Percentiles rank a stretch among this genome's conserved stretches.
phyloP scores from a whole-genome alignment of 2,113 vertebrate species.

The Antennarius striatus region DNA sequence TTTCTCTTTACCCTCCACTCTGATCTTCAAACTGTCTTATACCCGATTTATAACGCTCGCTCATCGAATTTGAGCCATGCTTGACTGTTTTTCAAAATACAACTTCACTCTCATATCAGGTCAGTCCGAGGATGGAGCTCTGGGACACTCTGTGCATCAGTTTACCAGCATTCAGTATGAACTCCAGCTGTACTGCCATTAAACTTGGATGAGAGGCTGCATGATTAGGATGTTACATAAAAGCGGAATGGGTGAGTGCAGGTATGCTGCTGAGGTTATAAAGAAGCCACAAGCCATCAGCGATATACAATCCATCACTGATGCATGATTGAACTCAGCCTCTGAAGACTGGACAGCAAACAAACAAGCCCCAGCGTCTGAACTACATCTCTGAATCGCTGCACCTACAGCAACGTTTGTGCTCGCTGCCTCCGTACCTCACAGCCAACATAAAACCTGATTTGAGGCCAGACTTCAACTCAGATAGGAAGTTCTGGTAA shows the following conservation, averaged over 20 bases:
- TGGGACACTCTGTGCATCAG: constrained; percentile 30
- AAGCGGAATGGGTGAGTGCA: not conserved
- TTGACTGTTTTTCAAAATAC: not conserved
- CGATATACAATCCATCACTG: not conserved
- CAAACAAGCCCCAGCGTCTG: not conserved
- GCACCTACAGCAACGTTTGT: not conserved
- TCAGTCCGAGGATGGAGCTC: constrained; percentile 14
- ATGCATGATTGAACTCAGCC: not conserved
- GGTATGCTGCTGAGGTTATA: constrained; percentile 23
- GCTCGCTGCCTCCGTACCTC: not conserved
- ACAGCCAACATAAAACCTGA: not conserved
- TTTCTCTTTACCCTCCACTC: constrained; percentile 13
- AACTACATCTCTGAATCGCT: constrained; percentile 6
- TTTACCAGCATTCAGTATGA: constrained; percentile 15
- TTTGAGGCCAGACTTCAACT: constrained; percentile 30
- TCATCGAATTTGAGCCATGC: constrained; percentile 5
- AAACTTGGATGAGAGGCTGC: constrained; percentile 35
- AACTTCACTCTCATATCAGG: constrained; percentile 29
- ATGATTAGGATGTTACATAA: constrained; percentile 25
- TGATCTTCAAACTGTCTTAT: constrained; percentile 14
- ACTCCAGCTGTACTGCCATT: constrained; percentile 10
- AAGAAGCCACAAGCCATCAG: constrained; percentile 8
- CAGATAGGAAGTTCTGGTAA: constrained; percentile 42
- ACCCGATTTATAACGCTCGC: constrained; percentile 8
- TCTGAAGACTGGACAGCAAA: not conserved